A percentile compares a stretch with the other conserved stretches of the same genome.
Conservation (phyloP, 2,113 vertebrate species). For the Microcebus lehilahytsara region DNA sequence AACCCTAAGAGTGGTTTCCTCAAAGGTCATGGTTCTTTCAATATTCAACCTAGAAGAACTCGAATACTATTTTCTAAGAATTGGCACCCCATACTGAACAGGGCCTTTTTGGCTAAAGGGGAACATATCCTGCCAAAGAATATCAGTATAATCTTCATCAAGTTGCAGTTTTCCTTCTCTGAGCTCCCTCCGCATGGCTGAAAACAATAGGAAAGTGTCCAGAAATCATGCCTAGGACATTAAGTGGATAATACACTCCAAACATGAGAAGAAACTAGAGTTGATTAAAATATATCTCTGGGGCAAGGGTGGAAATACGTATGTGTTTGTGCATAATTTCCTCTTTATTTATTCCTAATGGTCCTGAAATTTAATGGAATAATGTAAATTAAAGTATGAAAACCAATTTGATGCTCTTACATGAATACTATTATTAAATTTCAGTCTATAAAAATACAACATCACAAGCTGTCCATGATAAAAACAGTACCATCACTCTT, state of each 20-base stretch:
- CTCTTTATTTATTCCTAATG: neutral
- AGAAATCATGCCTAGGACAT: neutral
- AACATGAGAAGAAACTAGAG: neutral
- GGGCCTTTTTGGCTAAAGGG: neutral
- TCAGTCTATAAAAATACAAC: neutral
- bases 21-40: neutral
- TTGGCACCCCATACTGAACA: neutral
- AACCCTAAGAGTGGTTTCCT: neutral
- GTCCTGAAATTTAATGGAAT: constrained; percentile 5
- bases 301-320: neutral
- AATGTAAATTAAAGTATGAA: constrained; percentile 32
- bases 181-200: neutral
- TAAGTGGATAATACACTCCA: neutral
- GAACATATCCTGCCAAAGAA: neutral
- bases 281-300: neutral
- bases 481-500: neutral
- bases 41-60: neutral
- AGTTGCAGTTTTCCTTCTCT: neutral
- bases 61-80: neutral
- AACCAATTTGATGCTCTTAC: neutral
- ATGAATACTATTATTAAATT: neutral
- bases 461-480: neutral
- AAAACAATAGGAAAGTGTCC: neutral
- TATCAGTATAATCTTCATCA: neutral
- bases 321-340: neutral